Evolutionary conservation across 2,888 invertebrate species (phyloP).

Genomic region (Pristionchus mayeri): DNA sequence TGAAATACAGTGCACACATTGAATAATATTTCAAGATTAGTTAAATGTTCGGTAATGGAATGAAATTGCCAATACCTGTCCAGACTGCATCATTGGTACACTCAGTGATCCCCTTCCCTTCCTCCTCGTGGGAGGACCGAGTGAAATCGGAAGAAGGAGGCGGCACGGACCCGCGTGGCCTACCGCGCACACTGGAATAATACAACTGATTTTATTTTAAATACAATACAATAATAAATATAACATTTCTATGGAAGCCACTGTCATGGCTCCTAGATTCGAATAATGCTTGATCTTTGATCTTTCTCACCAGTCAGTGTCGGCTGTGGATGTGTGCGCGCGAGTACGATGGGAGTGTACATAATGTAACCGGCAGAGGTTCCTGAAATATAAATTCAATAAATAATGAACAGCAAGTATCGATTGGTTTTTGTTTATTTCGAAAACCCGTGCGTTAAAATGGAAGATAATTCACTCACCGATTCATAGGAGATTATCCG

Average conservation of each 20-base stretch:
- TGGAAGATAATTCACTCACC: background rate
- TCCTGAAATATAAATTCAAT: constrained; percentile 19
- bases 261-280: no score
- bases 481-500: constrained; percentile 94
- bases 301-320: background rate
- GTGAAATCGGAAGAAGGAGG: constrained; percentile 91
- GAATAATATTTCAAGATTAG: no score
- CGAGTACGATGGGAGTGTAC: constrained; percentile 85
- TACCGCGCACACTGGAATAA: constrained; percentile 85
- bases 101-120: constrained; percentile 68
- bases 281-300: no score
- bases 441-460: no score
- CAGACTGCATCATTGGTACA: constrained; percentile 64
- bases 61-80: no score
- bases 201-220: no score
- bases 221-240: background rate
- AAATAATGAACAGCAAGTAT: no score
- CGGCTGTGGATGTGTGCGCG: constrained; percentile 54
- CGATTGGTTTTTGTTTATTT: no score
- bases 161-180: constrained; percentile 98
- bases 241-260: background rate
- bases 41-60: no score
- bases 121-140: constrained; percentile 63
- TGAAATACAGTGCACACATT: no score
- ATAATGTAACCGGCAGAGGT: constrained; percentile 84